Evolutionary conservation across 2,888 invertebrate species (phyloP), one percentile per base, ranked within the genome.

Genomic region (Nymphalis polychloros): DNA sequence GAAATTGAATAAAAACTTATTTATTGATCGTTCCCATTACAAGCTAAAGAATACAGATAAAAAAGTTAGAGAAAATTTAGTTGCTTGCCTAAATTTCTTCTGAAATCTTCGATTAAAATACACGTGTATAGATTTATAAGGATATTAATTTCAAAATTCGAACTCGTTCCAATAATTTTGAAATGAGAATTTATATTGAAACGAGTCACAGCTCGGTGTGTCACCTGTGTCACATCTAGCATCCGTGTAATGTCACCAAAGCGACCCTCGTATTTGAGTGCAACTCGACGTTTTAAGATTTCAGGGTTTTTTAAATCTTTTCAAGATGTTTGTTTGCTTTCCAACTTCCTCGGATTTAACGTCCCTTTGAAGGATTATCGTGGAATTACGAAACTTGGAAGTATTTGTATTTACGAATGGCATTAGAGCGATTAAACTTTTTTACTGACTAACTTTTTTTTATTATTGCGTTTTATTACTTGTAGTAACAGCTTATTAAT

Each of bases 271-370:
- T 31, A 64, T 72, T 72, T 65, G 63, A 76, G 73, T 64, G 72
- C 70, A 64, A 67, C 72, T 70, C 71, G 69, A 62, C 71, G 69
- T 67, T 71, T 65, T 70, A 69, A 73, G 72, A 72, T 67, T 8
- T 55, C 68, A 66, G 65, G 63, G 61, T 74, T 70, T 69, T 73
- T 70, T 73, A 73, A 71, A 53, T 71, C 59, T 64, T 68, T 67
- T 73, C 63, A 74, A 73, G 73, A 75, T 73, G 76, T 75, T 74
- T 75, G 75, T 75, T 71, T 72, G 68, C 66, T 65, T 74, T 68
- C 68, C 63, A 70, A 70, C 76, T 73, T 73, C 63, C 66, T 59
- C 70, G 63, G 72, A 69, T 31, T 41, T 41, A 47, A 13, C 62
- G 65, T 60, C 71, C 68, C 70, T 74, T 74, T 67, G 70, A 70